A percentile compares a stretch with the other conserved stretches of the same genome.
Evolutionary conservation across 2,888 invertebrate genomes (phyloP).

Genomic region (Oxystoma pomonae): DNA sequence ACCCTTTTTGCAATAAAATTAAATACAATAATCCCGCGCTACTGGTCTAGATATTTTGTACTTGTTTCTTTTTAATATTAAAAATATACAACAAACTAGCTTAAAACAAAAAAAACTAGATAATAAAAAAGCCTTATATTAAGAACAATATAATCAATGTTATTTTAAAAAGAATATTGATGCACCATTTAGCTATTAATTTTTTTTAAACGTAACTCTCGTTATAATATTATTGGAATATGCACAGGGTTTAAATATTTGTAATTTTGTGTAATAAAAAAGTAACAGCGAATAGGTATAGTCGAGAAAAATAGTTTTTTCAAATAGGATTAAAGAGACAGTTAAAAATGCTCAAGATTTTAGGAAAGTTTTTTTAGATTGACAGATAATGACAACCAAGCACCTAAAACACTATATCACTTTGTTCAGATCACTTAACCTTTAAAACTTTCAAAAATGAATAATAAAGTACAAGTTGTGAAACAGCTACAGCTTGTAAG

Average conservation of each 20-base stretch:
- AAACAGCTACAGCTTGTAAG: too few species aligned
- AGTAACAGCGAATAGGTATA: conserved; percentile 3
- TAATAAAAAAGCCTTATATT: conserved; percentile 22
- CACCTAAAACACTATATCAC: too few species aligned
- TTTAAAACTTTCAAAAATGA: too few species aligned
- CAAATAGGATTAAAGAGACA: neutral
- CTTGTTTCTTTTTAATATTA: neutral
- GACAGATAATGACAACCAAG: too few species aligned
- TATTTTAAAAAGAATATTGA: conserved; percentile 7
- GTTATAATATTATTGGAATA: conserved; percentile 1
- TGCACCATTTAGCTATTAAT: conserved; percentile 1
- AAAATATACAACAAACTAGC: neutral
- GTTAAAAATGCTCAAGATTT: neutral
- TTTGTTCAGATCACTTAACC: too few species aligned
- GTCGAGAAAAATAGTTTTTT: neutral
- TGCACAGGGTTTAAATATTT: conserved; percentile 12
- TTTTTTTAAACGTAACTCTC: conserved; percentile 3
- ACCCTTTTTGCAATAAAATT: neutral
- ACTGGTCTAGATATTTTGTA: conserved; percentile 5
- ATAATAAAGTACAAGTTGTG: too few species aligned
- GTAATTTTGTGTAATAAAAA: conserved; percentile 3
- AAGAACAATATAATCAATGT: conserved; percentile 25
- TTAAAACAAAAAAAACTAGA: neutral
- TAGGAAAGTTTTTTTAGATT: neutral
- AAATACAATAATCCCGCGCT: too few species aligned